Percentiles rank a stretch among this genome's conserved stretches.
Conservation (phyloP, 1,140 invertebrate species). For the Thaumetopoea pityocampa region DNA sequence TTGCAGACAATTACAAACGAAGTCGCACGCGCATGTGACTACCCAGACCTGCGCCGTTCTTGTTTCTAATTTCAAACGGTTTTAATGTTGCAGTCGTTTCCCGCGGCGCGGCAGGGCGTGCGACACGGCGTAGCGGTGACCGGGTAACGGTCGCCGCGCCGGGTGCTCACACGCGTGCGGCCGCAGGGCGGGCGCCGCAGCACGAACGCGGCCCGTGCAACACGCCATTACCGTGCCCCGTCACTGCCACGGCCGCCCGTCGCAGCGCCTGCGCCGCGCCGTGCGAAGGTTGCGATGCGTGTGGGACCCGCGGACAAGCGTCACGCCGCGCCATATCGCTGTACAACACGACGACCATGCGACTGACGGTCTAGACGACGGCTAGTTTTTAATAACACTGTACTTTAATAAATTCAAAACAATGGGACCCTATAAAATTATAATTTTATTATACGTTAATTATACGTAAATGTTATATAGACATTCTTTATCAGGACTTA, state of each 20-base stretch:
- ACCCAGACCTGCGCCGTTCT: slow-evolving; percentile 29
- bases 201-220: no score
- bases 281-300: slow-evolving; percentile 55
- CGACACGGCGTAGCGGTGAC: slow-evolving; percentile 51
- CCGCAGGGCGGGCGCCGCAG: slow-evolving; percentile 40
- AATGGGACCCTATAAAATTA: no score
- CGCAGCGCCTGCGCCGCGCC: no score
- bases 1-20: no score
- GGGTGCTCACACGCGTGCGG: slow-evolving; percentile 47
- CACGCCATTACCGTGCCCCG: slow-evolving; percentile 57
- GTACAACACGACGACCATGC: slow-evolving; percentile 9
- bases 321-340: slow-evolving; percentile 34
- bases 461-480: no score
- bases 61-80: slow-evolving; percentile 35
- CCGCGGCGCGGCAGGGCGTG: slow-evolving; percentile 27
- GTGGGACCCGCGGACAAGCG: slow-evolving; percentile 27
- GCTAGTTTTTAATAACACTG: not conserved
- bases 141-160: slow-evolving; percentile 60
- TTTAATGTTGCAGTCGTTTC: slow-evolving; percentile 32
- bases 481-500: no score
- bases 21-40: not conserved
- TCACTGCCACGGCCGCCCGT: slow-evolving; percentile 45
- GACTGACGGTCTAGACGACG: not conserved
- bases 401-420: not conserved
- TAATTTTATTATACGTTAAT: no score